phyloP scores from a whole-genome alignment of 2,888 invertebrate genomes.

The Nudaria mundana region DNA sequence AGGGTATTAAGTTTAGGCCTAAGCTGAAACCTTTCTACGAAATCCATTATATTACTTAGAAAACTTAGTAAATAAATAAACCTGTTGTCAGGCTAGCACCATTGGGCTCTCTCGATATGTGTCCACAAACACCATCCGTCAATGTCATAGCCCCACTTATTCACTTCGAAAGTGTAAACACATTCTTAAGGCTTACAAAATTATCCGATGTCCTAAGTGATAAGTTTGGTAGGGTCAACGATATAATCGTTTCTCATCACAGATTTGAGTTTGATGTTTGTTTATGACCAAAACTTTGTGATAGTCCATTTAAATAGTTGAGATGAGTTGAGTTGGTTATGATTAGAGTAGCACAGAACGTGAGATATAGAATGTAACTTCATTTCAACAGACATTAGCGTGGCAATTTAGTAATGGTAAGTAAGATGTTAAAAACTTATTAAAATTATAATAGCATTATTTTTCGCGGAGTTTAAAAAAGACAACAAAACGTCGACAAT shows the following conservation, averaged over 20 bases:
- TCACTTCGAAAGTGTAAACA: conserved; percentile 55
- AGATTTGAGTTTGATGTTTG: conserved; percentile 12
- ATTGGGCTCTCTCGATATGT: conserved; percentile 22
- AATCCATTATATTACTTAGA: conserved; percentile 26
- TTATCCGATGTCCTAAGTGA: conserved; percentile 12
- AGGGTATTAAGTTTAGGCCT: too few relatives aligned
- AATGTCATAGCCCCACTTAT: conserved; percentile 48
- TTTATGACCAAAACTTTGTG: conserved; percentile 9
- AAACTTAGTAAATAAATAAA: conserved; percentile 43
- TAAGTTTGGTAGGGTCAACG: conserved; percentile 10
- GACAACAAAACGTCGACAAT: too few relatives aligned
- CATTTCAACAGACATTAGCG: background rate
- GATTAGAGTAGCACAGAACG: conserved; percentile 19
- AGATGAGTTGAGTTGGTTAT: conserved; percentile 24
- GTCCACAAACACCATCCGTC: conserved; percentile 58
- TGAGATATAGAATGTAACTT: background rate
- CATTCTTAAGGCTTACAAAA: conserved; percentile 38
- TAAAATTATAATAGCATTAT: too few relatives aligned
- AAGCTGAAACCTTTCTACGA: too few relatives aligned
- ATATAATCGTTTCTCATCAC: conserved; percentile 24
- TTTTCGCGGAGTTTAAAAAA: too few relatives aligned
- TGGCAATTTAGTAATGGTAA: too few relatives aligned
- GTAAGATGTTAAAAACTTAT: too few relatives aligned
- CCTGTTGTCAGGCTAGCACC: conserved; percentile 33
- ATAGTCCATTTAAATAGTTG: conserved; percentile 1